Conservation (phyloP, 2,888 invertebrate genomes). For the Slavum lentiscoides region DNA sequence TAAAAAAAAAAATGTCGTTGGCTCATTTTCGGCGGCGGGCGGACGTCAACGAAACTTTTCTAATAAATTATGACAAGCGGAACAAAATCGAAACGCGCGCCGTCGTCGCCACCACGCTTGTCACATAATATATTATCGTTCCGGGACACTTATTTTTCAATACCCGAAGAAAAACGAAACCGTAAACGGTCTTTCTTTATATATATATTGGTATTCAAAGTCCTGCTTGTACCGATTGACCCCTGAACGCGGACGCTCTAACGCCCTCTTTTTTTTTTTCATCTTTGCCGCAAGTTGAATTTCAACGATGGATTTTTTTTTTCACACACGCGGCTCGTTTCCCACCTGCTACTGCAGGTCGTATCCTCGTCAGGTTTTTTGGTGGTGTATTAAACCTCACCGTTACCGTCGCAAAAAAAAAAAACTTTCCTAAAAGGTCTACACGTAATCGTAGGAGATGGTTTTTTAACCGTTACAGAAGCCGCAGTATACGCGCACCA, state of each 20-base stretch:
- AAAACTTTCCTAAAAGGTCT: too few relatives aligned
- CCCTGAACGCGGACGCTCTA: neutral
- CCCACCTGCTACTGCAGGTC: neutral
- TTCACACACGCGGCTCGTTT: neutral
- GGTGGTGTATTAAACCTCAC: neutral
- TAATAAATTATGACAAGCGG: conserved; percentile 43
- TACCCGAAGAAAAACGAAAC: conserved; percentile 20
- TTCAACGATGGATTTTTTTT: neutral
- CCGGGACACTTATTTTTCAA: conserved; percentile 29
- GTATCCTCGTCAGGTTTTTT: neutral
- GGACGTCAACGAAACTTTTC: conserved; percentile 35
- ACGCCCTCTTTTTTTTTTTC: neutral
- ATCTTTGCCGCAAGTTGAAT: neutral
- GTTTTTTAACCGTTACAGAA: too few relatives aligned
- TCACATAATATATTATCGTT: conserved; percentile 23
- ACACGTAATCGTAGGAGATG: too few relatives aligned
- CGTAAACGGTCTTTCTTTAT: conserved; percentile 1
- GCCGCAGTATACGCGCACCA: too few relatives aligned
- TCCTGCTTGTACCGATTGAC: conserved; percentile 14
- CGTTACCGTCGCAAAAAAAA: neutral
- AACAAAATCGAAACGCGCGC: conserved; percentile 20
- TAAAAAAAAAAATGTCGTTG: neutral
- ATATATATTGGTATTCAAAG: conserved; percentile 3
- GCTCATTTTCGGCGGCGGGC: neutral
- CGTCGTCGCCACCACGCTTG: neutral